phyloP scores from a whole-genome alignment of 1,140 invertebrate species.

The Akabosia matsudoensis region DNA sequence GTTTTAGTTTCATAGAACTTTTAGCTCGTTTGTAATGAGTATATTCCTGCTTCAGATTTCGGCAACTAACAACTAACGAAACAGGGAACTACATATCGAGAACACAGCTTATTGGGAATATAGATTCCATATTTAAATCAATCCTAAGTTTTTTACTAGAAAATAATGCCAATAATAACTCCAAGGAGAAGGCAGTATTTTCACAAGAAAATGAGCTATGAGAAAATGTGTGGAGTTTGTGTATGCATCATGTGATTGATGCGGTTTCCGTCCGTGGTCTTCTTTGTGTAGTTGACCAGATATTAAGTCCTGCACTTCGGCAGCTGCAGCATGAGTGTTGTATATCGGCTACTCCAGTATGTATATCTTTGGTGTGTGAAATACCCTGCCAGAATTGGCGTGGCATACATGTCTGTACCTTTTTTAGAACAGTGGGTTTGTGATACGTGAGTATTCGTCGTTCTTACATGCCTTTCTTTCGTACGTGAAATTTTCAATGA shows the following conservation, averaged over 20 bases:
- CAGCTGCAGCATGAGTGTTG: not conserved
- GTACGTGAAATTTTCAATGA: constrained; percentile 21
- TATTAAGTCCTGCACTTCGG: too few relatives aligned
- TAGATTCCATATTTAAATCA: too few relatives aligned
- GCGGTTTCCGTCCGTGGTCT: constrained; percentile 16
- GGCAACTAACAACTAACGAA: too few relatives aligned
- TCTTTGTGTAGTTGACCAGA: not conserved
- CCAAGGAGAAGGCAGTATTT: not conserved
- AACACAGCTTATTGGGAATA: too few relatives aligned
- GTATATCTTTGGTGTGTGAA: not conserved
- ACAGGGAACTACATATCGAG: too few relatives aligned
- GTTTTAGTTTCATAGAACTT: too few relatives aligned
- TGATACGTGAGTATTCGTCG: not conserved
- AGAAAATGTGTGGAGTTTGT: not conserved
- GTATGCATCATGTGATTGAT: constrained; percentile 11
- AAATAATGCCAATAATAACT: not conserved
- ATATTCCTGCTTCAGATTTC: too few relatives aligned
- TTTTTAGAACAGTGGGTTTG: not conserved
- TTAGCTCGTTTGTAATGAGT: too few relatives aligned
- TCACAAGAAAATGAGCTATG: not conserved
- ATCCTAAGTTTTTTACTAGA: not conserved
- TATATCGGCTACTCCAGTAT: not conserved
- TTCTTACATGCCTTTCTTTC: not conserved
- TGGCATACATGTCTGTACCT: not conserved
- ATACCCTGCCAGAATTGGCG: not conserved